phyloP scores from a whole-genome alignment of 2,888 invertebrate genomes.

The Itoplectis maculator region DNA sequence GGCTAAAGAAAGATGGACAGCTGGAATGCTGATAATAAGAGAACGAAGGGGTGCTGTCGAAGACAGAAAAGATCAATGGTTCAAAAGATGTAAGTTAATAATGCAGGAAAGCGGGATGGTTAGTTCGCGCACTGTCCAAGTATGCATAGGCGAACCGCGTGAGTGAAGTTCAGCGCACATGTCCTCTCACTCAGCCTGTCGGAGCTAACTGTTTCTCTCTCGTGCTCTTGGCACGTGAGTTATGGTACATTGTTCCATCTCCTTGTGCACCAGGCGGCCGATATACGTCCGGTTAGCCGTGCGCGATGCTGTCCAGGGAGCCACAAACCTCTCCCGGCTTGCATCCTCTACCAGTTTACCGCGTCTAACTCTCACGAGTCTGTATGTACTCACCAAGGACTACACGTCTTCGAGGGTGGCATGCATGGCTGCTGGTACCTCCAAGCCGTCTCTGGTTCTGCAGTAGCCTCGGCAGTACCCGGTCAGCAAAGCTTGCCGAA shows the following conservation, averaged over 20 bases:
- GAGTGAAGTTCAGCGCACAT: slow-evolving; percentile 46
- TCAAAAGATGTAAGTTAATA: background rate
- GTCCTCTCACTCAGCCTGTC: slow-evolving; percentile 43
- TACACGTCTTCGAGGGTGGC: slow-evolving; percentile 60
- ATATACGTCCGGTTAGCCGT: slow-evolving; percentile 53
- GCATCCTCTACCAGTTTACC: slow-evolving; percentile 54
- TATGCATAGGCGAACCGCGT: slow-evolving; percentile 48
- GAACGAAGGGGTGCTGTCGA: background rate
- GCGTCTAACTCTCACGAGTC: slow-evolving; percentile 26
- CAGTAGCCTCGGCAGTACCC: slow-evolving; percentile 25
- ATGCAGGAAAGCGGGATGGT: background rate
- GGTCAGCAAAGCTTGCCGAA: slow-evolving; percentile 44
- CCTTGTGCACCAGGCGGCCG: slow-evolving; percentile 61
- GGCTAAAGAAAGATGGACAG: background rate
- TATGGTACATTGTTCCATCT: slow-evolving; percentile 79
- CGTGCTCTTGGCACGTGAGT: slow-evolving; percentile 71
- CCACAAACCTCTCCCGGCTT: slow-evolving; percentile 69
- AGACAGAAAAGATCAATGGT: background rate
- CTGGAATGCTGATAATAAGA: slow-evolving; percentile 7
- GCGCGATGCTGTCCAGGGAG: slow-evolving; percentile 70
- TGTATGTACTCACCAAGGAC: slow-evolving; percentile 36
- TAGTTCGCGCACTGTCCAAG: slow-evolving; percentile 12
- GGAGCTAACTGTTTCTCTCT: slow-evolving; percentile 41
- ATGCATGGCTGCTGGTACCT: slow-evolving; percentile 45
- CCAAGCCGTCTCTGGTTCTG: slow-evolving; percentile 34